Conservation (phyloP, 1,140 invertebrate species). For the Drosophila repleta region DNA sequence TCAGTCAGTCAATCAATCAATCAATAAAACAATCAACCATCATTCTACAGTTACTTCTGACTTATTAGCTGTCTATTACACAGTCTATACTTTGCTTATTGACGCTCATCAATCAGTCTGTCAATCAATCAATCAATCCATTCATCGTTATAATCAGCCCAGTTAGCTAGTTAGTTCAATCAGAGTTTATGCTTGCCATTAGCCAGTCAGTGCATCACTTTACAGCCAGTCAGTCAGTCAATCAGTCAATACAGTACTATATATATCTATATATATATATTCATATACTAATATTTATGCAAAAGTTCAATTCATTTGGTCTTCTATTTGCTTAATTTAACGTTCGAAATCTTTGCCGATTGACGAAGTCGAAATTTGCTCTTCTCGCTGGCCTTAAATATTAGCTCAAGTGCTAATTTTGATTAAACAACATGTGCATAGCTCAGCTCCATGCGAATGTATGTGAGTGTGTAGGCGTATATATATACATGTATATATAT, state of each 20-base stretch:
- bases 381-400: conserved; percentile 17
- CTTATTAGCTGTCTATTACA: no score
- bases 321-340: conserved; percentile 1
- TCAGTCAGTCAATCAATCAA: neutral
- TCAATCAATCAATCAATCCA: neutral
- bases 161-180: neutral
- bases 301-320: neutral
- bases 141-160: neutral
- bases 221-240: neutral
- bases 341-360: neutral
- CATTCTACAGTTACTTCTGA: no score
- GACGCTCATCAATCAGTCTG: neutral
- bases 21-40: neutral
- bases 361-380: neutral
- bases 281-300: neutral
- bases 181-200: no score
- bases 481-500: neutral
- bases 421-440: conserved; percentile 1
- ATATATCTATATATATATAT: neutral
- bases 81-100: no score
- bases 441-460: no score
- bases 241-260: neutral
- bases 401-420: conserved; percentile 34
- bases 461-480: no score
- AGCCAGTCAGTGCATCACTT: neutral